Conservation (phyloP, 2,113 vertebrate genomes). For the Archilochus colubris region DNA sequence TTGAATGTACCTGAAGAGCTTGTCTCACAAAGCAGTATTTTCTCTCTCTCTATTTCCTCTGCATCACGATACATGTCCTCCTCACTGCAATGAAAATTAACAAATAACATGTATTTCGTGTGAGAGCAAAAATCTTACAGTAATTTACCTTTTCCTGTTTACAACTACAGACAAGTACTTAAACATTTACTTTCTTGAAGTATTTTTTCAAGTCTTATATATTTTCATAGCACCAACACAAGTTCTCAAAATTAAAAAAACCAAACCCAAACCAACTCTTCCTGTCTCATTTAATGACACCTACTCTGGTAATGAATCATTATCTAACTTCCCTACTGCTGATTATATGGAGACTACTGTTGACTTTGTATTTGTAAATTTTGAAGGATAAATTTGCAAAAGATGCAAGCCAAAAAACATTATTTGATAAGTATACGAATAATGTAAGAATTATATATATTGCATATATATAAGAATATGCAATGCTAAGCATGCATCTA, state of each 20-base stretch:
- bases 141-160: not conserved
- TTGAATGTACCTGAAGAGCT: constrained; percentile 68
- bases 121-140: not conserved
- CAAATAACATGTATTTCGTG: not conserved
- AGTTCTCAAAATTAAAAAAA: not conserved
- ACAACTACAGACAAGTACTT: not conserved
- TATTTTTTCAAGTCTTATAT: not conserved
- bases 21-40: constrained; percentile 58
- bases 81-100: constrained; percentile 72
- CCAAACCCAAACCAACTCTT: not conserved
- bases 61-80: constrained; percentile 81
- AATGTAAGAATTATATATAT: too few relatives aligned
- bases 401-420: not conserved
- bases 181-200: not conserved
- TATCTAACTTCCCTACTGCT: not conserved
- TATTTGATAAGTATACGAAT: not conserved
- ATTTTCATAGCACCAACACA: not conserved
- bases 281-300: not conserved
- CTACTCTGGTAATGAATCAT: rapidly evolving
- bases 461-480: too few relatives aligned
- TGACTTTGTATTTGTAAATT: not conserved
- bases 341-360: not conserved
- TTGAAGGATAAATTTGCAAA: not conserved
- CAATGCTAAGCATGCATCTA: not conserved
- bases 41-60: constrained; percentile 82